Evolutionary conservation across 2,797 vertebrate genomes (phyloP).

Genomic region (Sebastes diaconus): DNA sequence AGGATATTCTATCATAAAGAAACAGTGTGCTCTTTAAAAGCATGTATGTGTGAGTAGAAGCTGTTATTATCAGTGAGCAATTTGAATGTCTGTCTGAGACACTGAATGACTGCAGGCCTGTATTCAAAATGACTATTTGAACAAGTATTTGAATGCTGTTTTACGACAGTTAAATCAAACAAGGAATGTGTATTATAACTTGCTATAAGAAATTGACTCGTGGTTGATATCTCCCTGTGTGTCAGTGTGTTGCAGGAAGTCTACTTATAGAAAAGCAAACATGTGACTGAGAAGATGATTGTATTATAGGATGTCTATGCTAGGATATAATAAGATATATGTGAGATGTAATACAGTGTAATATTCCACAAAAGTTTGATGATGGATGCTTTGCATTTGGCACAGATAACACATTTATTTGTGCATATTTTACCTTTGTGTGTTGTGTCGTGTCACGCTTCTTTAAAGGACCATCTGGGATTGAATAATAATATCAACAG

Average conservation of each 20-base stretch:
- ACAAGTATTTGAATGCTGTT: slow-evolving; percentile 7
- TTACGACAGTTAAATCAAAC: not conserved
- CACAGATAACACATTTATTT: not conserved
- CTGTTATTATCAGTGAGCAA: not conserved
- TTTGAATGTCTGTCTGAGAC: slow-evolving; percentile 1
- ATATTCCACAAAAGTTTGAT: not conserved
- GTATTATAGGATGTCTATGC: not conserved
- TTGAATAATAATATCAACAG: not conserved
- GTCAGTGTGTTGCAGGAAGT: not conserved
- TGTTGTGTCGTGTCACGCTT: not conserved
- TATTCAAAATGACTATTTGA: slow-evolving; percentile 1
- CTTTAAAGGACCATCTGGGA: not conserved
- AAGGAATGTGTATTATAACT: not conserved
- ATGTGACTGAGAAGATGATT: not conserved
- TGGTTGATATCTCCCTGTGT: not conserved
- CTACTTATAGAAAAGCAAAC: not conserved
- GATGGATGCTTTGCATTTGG: not conserved
- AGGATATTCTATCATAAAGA: not conserved
- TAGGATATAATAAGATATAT: not conserved
- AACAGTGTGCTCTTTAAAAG: not conserved
- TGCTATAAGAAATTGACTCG: not conserved
- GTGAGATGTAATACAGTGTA: not conserved
- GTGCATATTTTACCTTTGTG: not conserved
- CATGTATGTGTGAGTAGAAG: not conserved
- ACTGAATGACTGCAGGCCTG: not conserved